Evolutionary conservation across 2,113 vertebrate species (phyloP).

Genomic region (Amblyornis subalaris): DNA sequence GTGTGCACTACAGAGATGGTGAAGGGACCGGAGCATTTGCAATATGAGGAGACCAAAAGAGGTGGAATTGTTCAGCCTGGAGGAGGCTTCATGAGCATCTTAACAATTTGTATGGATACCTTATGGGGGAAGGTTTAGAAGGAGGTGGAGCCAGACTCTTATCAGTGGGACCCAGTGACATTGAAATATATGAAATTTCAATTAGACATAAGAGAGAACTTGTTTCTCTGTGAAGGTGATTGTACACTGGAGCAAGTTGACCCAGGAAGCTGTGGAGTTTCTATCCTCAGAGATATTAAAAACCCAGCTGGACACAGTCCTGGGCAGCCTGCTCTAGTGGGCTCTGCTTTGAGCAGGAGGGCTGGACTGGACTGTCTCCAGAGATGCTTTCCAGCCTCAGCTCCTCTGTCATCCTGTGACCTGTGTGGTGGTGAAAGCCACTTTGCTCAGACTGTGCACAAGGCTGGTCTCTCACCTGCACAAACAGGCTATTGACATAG

Average conservation of each 20-base stretch:
- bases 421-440: neutral
- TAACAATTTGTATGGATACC: neutral
- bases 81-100: neutral
- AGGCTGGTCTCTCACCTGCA: neutral
- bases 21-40: neutral
- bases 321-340: neutral
- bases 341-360: neutral
- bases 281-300: neutral
- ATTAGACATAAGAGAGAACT: neutral
- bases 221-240: neutral
- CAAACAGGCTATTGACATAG: neutral
- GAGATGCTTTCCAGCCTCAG: neutral
- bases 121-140: neutral
- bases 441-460: neutral
- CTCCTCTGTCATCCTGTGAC: neutral
- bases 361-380: neutral
- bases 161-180: neutral
- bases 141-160: neutral
- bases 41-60: neutral
- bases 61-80: neutral
- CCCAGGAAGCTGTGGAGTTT: neutral
- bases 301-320: neutral
- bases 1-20: accelerated
- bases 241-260: neutral
- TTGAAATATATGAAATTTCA: neutral